Percentiles rank a stretch among this genome's conserved stretches.
Conservation (phyloP, 2,797 vertebrate genomes). For the Amniataba percoides region DNA sequence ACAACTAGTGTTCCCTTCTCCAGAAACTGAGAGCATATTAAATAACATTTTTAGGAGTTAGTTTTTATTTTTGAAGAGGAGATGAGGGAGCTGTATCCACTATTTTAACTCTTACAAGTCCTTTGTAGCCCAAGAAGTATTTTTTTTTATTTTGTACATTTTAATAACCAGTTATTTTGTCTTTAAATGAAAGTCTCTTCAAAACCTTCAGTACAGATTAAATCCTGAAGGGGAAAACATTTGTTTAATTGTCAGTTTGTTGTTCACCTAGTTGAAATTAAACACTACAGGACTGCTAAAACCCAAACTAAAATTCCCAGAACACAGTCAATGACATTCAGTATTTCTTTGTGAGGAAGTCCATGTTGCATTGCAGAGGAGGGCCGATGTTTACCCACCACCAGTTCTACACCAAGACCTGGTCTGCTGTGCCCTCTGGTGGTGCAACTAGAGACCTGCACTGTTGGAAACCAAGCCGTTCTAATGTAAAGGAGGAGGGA, state of each 20-base stretch:
- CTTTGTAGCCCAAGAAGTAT: accelerated
- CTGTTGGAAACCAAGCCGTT: neutral
- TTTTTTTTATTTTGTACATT: neutral
- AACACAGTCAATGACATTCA: neutral
- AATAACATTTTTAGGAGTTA: neutral
- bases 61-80: neutral
- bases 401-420: conserved; percentile 61
- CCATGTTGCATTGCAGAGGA: conserved; percentile 13
- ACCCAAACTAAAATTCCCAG: neutral
- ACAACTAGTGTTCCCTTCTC: too few species aligned
- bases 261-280: neutral
- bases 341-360: neutral
- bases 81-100: neutral
- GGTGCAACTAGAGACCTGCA: conserved; percentile 18
- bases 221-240: neutral
- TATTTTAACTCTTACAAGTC: neutral
- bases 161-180: neutral
- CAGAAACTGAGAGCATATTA: neutral
- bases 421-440: conserved; percentile 89
- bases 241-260: neutral
- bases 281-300: neutral
- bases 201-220: neutral
- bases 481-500: conserved; percentile 63
- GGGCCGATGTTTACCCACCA: accelerated
- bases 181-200: neutral